These are phyloP conservation scores for Carlito syrichta DNA, from an alignment of 2,113 vertebrate species.

Conservation along the genomic window DNA sequence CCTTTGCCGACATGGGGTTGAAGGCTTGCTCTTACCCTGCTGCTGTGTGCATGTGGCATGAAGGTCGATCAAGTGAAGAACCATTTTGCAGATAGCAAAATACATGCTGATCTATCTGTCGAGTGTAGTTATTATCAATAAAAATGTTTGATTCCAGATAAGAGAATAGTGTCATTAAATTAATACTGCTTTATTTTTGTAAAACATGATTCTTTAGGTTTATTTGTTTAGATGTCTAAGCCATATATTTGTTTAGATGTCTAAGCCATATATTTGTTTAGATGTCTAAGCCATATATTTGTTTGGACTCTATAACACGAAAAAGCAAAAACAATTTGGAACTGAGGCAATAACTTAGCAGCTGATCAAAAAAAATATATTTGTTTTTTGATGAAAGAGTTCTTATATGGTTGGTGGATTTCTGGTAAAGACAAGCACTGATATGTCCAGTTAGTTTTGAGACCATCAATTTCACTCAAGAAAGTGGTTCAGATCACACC, in stretches of 20 bases:
- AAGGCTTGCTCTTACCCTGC: no score
- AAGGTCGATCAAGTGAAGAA: neutral
- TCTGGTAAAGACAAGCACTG: neutral
- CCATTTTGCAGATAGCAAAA: neutral
- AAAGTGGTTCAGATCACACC: neutral
- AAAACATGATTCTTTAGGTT: neutral
- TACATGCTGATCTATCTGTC: neutral
- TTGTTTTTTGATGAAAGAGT: neutral
- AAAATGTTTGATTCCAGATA: neutral
- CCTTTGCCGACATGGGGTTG: neutral
- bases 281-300: neutral
- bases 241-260: neutral
- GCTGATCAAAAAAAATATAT: neutral
- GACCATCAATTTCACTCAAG: neutral
- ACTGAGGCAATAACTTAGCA: neutral
- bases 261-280: neutral
- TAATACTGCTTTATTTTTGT: neutral
- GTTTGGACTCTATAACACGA: neutral
- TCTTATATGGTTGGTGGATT: neutral
- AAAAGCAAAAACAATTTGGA: neutral
- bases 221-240: neutral
- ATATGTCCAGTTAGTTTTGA: neutral
- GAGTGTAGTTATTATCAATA: neutral
- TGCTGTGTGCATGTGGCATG: neutral
- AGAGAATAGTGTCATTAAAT: neutral